Conservation (phyloP, 1,140 invertebrate genomes). For the Drosophila lacteicornis region DNA sequence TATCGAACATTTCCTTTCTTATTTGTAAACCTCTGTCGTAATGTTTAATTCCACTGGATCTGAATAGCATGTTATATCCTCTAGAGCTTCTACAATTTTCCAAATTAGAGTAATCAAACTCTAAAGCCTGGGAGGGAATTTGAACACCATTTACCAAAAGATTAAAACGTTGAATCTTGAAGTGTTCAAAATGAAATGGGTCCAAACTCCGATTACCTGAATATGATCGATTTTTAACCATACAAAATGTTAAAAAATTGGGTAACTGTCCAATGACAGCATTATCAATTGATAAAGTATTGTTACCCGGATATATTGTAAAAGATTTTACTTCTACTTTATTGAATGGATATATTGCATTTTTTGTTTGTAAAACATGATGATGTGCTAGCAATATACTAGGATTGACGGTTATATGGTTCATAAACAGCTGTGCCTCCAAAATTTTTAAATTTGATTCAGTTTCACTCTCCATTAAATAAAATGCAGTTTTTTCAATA, state of each 20-base stretch:
- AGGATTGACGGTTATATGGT: constrained; percentile 1
- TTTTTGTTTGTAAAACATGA: constrained; percentile 4
- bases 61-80: not conserved
- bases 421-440: constrained; percentile 8
- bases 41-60: constrained; percentile 10
- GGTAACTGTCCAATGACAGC: no score
- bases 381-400: constrained; percentile 3
- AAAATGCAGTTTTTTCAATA: constrained; percentile 12
- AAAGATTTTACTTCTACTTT: constrained; percentile 2
- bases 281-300: not conserved
- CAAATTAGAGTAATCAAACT: constrained; percentile 1
- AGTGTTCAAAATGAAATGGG: constrained; percentile 2
- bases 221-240: no score
- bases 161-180: constrained; percentile 7
- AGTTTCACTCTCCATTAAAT: constrained; percentile 4
- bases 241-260: no score
- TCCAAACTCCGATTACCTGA: not conserved
- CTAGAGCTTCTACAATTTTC: constrained; percentile 2
- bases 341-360: not conserved
- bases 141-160: constrained; percentile 7
- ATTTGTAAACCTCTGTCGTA: constrained; percentile 12
- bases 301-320: constrained; percentile 5
- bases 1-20: constrained; percentile 5
- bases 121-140: constrained; percentile 5
- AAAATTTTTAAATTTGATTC: constrained; percentile 12